Percentiles rank a stretch among this genome's conserved stretches.
Conservation (phyloP, 2,113 vertebrate species). For the Sebastes schlegelii region DNA sequence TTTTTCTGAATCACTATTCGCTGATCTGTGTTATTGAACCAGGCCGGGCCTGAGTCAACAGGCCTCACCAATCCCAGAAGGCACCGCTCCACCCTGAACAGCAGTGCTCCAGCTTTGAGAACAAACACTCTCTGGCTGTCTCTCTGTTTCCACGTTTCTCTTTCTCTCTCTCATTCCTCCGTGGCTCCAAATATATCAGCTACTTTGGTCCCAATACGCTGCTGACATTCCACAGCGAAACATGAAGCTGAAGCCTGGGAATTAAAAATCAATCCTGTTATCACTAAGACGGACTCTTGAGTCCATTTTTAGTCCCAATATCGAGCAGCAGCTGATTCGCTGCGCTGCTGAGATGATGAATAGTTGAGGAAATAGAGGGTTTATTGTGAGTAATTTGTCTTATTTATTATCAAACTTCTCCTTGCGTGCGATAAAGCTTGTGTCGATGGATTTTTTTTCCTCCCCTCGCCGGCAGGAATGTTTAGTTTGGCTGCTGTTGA, state of each 20-base stretch:
- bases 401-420: constrained; percentile 62
- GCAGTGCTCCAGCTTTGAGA: constrained; percentile 66
- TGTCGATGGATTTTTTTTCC: constrained; percentile 3
- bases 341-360: constrained; percentile 49
- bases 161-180: constrained; percentile 21
- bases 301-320: background rate
- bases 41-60: constrained; percentile 62
- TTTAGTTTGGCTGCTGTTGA: constrained; percentile 66
- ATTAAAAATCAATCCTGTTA: constrained; percentile 36
- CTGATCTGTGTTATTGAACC: constrained; percentile 68
- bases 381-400: constrained; percentile 63
- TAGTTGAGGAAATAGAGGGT: constrained; percentile 49
- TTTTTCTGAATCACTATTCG: constrained; percentile 49
- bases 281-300: constrained; percentile 8
- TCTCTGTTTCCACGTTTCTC: constrained; percentile 15
- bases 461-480: constrained; percentile 32
- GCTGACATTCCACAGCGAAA: constrained; percentile 49
- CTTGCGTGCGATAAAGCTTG: constrained; percentile 43
- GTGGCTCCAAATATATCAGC: constrained; percentile 9
- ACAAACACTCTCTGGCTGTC: constrained; percentile 57
- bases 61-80: constrained; percentile 61
- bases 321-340: constrained; percentile 7
- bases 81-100: constrained; percentile 61
- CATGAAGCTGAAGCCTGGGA: constrained; percentile 34
- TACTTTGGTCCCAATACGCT: background rate